phyloP scores from a whole-genome alignment of 2,888 invertebrate genomes.

The Hydrotaea cyrtoneurina region DNA sequence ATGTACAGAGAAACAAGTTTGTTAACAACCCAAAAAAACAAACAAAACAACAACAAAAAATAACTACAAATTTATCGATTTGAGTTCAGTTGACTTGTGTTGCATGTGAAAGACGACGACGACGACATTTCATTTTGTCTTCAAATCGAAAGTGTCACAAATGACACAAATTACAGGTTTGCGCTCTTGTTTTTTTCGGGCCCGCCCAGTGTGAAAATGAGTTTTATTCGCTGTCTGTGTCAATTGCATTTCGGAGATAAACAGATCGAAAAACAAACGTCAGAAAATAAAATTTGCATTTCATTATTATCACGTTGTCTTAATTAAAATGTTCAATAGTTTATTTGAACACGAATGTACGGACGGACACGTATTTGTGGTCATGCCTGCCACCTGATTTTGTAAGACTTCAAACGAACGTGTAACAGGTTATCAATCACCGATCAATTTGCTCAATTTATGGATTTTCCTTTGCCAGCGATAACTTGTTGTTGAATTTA shows the following conservation, averaged over 20 bases:
- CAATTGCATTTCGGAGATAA: not conserved
- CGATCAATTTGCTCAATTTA: too few relatives aligned
- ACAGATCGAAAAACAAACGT: not conserved
- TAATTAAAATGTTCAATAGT: not conserved
- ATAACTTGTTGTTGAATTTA: too few relatives aligned
- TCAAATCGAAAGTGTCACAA: not conserved
- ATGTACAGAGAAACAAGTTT: not conserved
- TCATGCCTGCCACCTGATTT: too few relatives aligned
- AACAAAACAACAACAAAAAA: not conserved
- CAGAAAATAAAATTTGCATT: not conserved
- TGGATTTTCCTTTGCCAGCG: too few relatives aligned
- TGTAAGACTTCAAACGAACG: too few relatives aligned
- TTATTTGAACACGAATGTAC: too few relatives aligned
- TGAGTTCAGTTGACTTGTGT: not conserved
- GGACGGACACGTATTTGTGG: too few relatives aligned
- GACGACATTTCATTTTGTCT: not conserved
- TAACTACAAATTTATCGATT: not conserved
- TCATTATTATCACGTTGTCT: not conserved
- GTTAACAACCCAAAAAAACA: too few relatives aligned
- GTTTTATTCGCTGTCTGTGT: not conserved
- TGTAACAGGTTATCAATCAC: too few relatives aligned
- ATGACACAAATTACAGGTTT: not conserved
- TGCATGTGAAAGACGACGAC: not conserved
- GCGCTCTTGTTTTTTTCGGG: not conserved
- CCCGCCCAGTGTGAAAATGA: conserved; percentile 4